A percentile compares a stretch with the other conserved stretches of the same genome.
Conservation (phyloP, 2,888 invertebrate species). For the Thymelicus acteon region DNA sequence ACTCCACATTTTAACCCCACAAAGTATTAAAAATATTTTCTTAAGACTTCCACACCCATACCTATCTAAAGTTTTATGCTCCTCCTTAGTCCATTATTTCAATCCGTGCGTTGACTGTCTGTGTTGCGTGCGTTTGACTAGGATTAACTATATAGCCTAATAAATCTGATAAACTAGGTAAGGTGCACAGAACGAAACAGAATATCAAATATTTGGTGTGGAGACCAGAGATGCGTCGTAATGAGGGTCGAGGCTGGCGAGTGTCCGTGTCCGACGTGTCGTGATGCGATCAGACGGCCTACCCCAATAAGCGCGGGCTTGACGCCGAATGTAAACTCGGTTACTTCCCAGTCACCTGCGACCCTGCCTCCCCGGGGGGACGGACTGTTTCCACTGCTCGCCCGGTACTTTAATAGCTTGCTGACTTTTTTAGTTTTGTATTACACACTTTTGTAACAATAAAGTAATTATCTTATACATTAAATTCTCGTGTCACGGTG, state of each 20-base stretch:
- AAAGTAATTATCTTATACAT: too few relatives aligned
- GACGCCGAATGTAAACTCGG: conserved; percentile 66
- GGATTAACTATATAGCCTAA: too few relatives aligned
- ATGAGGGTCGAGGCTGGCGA: conserved; percentile 11
- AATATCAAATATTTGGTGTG: conserved; percentile 25
- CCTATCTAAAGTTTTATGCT: too few relatives aligned
- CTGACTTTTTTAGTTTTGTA: background rate
- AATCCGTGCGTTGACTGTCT: too few relatives aligned
- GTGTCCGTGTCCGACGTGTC: too few relatives aligned
- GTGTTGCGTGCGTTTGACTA: too few relatives aligned
- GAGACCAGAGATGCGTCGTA: conserved; percentile 15
- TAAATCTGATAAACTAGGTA: background rate
- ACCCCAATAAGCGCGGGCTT: conserved; percentile 74
- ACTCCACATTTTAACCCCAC: too few relatives aligned
- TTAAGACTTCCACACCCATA: too few relatives aligned
- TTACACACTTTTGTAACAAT: background rate
- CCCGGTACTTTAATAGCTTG: background rate
- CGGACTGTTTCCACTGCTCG: conserved; percentile 19
- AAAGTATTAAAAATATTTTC: too few relatives aligned
- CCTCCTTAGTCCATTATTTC: too few relatives aligned
- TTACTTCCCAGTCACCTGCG: conserved; percentile 69
- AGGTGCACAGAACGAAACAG: background rate
- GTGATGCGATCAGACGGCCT: conserved; percentile 51
- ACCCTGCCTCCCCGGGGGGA: conserved; percentile 22
- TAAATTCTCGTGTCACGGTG: too few relatives aligned